Conservation (phyloP, 2,797 vertebrate genomes). For the Mormyrops boulengeri region DNA sequence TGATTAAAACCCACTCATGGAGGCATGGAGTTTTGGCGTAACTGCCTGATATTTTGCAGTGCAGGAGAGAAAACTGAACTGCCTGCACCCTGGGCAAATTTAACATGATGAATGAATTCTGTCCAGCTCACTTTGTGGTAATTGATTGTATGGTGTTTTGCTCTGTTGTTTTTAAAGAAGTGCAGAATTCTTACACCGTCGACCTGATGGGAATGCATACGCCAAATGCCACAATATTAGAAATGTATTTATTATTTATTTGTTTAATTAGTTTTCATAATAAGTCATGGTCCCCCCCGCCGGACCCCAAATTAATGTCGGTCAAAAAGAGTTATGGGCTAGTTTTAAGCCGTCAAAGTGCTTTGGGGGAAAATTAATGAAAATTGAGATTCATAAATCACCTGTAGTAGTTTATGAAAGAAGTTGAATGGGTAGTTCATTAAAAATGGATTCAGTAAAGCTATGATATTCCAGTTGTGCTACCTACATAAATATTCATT, state of each 20-base stretch:
- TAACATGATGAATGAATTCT: slow-evolving; percentile 10
- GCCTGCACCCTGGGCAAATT: background rate
- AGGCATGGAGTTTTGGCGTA: background rate
- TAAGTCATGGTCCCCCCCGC: background rate
- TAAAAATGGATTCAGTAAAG: background rate
- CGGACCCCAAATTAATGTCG: background rate
- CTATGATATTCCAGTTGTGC: background rate
- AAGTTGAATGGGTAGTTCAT: background rate
- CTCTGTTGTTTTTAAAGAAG: slow-evolving; percentile 1
- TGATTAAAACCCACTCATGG: slow-evolving; percentile 3
- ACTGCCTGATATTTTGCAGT: background rate
- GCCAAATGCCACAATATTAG: background rate
- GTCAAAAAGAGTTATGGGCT: background rate
- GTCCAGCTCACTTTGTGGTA: background rate
- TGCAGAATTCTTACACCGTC: background rate
- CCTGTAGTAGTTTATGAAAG: background rate
- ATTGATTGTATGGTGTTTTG: slow-evolving; percentile 5
- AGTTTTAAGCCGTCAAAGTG: background rate
- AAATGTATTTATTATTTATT: slow-evolving; percentile 6
- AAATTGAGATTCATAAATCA: background rate
- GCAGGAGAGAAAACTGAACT: background rate
- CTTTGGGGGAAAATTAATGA: slow-evolving; percentile 14
- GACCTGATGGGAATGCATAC: background rate
- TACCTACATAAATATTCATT: background rate
- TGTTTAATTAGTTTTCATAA: slow-evolving; percentile 10